Conservation (phyloP, 2,113 vertebrate genomes). For the Engraulis encrasicolus region DNA sequence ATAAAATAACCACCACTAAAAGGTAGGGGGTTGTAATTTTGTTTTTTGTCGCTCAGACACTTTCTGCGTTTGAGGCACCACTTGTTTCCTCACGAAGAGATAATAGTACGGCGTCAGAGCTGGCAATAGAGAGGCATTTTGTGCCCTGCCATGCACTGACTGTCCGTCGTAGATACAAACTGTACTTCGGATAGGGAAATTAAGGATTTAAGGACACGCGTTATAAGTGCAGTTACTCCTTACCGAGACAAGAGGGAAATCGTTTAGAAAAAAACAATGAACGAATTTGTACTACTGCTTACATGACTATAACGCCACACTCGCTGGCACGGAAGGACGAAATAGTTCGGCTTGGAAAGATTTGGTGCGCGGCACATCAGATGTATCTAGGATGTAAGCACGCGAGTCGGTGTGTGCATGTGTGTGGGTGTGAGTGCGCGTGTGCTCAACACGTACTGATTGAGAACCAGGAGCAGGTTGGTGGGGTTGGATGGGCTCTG, state of each 20-base stretch:
- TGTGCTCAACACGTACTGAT: constrained; percentile 21
- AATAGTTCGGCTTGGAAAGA: not conserved
- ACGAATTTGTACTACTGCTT: not conserved
- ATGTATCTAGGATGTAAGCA: not conserved
- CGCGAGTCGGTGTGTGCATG: not conserved
- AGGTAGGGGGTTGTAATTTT: not conserved
- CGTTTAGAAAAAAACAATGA: not conserved
- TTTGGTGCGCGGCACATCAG: not conserved
- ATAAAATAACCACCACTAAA: not conserved
- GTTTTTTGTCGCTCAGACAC: not conserved
- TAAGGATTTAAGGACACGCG: not conserved
- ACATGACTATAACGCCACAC: not conserved
- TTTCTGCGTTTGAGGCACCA: not conserved
- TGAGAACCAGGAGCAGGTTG: not conserved
- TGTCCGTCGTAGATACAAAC: not conserved
- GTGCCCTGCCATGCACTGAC: not conserved
- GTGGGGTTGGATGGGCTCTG: not conserved
- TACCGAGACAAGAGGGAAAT: not conserved
- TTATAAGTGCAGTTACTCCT: not conserved
- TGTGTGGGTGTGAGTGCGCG: constrained; percentile 23
- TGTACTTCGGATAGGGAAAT: too few relatives aligned
- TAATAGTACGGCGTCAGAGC: not conserved
- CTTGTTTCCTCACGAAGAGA: constrained; percentile 11
- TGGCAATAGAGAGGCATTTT: constrained; percentile 14
- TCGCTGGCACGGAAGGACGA: not conserved